Evolutionary conservation across 2,797 vertebrate species (phyloP), one percentile per base, ranked within the genome.

Genomic region (Oryzias sinensis): DNA sequence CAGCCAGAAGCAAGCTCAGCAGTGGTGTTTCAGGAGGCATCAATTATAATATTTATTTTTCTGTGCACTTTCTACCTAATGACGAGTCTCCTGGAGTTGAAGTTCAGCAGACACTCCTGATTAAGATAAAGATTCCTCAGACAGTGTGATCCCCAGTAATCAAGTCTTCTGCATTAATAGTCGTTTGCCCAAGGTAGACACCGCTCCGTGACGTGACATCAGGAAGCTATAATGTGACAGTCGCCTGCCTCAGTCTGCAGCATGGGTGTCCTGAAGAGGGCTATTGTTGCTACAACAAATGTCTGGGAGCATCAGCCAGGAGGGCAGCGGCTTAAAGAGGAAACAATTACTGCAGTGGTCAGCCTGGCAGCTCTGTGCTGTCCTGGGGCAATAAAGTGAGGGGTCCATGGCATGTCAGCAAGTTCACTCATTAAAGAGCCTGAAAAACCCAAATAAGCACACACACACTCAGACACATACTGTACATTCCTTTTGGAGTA

Each of bases 331-430:
- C 70, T 62, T 73, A 77, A 72, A 72, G 59, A 75, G 65, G 57
- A 72, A 70, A 76, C 75, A 76, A 76, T 83, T 80, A 82, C 73
- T 74, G 60, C 70, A 57, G 80, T 64, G 80, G 83, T 81, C 82
- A 78, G 77, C 68, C 53, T 56, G 37, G 66, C 74, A 73, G 64
- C 76, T 81, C 80, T 76, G 76, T 80, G 74, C 70, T 79, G 70
- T 77, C 83, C 84, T 53, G 62, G 59, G 81, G 83, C 82, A n/a
- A 65, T 14, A 18, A 25, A 70, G 53, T 68, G 68, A 59, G 56
- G 53, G 73, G 54, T 61, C 63, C 65, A 27, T 37, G 61, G 55
- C 25, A 56, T 45, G 69, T 59, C 79, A 58, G 43, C 64, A 64
- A 75, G 71, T 68, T 62, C 63, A 66, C 44, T 79, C 59, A 64